Evolutionary conservation across 92 coral and sea anemone species (phyloP).

Genomic region (Virgularia gustaviana): DNA sequence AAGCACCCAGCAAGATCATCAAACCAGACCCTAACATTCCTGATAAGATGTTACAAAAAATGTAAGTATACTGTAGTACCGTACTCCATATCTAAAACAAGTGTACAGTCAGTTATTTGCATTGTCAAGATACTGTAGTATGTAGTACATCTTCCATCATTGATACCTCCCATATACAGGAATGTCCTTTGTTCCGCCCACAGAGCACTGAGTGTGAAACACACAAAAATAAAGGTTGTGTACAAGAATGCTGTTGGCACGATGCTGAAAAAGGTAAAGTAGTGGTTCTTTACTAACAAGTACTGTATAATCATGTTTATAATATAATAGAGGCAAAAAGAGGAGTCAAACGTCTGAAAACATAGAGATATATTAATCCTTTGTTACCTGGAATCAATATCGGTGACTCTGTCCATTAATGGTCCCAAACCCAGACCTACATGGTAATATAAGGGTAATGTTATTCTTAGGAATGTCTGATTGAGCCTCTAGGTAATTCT

Average conservation of each 20-base stretch:
- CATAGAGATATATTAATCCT: background rate
- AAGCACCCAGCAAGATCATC: slow-evolving; percentile 64
- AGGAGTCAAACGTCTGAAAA: background rate
- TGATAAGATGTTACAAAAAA: too few relatives aligned
- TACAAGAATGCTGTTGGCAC: slow-evolving; percentile 92
- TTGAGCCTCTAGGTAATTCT: too few relatives aligned
- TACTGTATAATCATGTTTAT: too few relatives aligned
- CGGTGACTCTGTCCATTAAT: slow-evolving; percentile 76
- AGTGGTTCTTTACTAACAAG: too few relatives aligned
- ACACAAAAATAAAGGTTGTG: slow-evolving; percentile 80
- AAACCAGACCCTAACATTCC: slow-evolving; percentile 85
- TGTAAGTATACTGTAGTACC: too few relatives aligned
- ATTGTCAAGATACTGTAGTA: background rate
- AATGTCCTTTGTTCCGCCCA: slow-evolving; percentile 88
- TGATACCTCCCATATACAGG: slow-evolving; percentile 91
- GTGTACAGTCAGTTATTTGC: background rate
- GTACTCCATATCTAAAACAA: background rate
- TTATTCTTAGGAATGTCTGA: too few relatives aligned
- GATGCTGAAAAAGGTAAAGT: slow-evolving; percentile 60
- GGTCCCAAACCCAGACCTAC: slow-evolving; percentile 94
- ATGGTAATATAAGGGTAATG: too few relatives aligned
- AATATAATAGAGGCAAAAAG: too few relatives aligned
- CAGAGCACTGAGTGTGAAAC: slow-evolving; percentile 94
- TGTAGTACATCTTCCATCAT: background rate
- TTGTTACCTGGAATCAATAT: slow-evolving; percentile 92